phyloP scores from a whole-genome alignment of 2,113 vertebrate species.

The Miniopterus natalensis region DNA sequence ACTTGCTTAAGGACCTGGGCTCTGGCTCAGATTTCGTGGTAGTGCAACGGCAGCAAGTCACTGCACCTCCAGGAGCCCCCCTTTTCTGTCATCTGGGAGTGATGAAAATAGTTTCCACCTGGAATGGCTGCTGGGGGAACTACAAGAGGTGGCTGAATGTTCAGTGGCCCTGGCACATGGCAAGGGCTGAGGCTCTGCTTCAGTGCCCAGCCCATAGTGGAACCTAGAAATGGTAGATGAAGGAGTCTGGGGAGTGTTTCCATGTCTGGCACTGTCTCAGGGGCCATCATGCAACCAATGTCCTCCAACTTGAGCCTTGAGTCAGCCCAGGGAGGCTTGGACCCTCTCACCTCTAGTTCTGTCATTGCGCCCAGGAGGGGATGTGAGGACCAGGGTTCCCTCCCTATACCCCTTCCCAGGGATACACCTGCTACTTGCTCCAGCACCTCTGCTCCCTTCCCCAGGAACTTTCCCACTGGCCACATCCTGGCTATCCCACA shows the following conservation, averaged over 20 bases:
- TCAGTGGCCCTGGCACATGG: not conserved
- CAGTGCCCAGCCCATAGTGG: not conserved
- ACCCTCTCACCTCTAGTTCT: not conserved
- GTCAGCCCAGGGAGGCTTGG: not conserved
- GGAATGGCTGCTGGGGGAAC: not conserved
- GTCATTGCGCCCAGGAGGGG: not conserved
- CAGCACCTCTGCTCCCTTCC: not conserved
- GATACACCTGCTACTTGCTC: not conserved
- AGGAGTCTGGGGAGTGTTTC: not conserved
- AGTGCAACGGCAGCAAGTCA: not conserved
- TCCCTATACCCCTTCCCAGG: not conserved
- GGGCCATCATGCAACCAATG: not conserved
- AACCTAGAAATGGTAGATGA: not conserved
- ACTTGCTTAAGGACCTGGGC: not conserved
- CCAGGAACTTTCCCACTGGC: not conserved
- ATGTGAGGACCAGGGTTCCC: not conserved
- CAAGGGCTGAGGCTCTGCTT: not conserved
- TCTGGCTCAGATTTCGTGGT: not conserved
- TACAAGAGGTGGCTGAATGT: not conserved
- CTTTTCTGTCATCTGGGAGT: not conserved
- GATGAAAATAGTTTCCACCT: not conserved
- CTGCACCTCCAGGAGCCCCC: not conserved
- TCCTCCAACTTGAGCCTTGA: not conserved
- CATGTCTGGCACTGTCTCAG: not conserved
- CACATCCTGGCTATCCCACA: slow-evolving; percentile 44